A percentile compares a stretch with the other conserved stretches of the same genome.
Conservation (phyloP, 2,113 vertebrate species). For the Sarotherodon lohbergeri region DNA sequence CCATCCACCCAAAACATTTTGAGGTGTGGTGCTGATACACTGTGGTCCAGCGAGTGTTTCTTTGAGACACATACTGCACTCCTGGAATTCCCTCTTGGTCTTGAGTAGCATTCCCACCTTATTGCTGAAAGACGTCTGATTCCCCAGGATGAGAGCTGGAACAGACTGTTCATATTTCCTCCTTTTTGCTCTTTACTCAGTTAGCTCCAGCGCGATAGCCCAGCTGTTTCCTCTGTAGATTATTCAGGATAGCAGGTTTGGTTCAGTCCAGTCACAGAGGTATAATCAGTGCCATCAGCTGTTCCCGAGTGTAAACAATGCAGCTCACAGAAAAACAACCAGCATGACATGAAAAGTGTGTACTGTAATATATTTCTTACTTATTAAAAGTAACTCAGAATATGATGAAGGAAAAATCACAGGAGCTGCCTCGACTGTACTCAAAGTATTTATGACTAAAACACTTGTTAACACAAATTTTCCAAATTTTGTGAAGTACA, state of each 20-base stretch:
- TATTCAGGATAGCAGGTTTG: not conserved
- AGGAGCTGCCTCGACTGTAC: not conserved
- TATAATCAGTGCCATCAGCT: not conserved
- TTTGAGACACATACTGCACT: not conserved
- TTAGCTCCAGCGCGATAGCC: not conserved
- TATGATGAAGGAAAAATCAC: not conserved
- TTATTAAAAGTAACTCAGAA: not conserved
- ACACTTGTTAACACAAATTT: not conserved
- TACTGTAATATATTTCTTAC: rapidly evolving
- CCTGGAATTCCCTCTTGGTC: not conserved
- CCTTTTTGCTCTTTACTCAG: not conserved
- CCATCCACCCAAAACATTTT: not conserved
- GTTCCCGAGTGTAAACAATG: not conserved
- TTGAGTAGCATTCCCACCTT: not conserved
- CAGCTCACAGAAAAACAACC: not conserved
- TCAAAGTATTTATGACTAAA: not conserved
- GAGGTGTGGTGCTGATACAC: not conserved
- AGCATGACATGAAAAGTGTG: not conserved
- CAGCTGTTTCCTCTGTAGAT: not conserved
- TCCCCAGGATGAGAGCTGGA: not conserved
- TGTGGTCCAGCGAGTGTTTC: not conserved
- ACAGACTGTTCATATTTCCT: not conserved
- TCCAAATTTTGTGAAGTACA: too few relatives aligned
- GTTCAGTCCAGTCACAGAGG: not conserved
- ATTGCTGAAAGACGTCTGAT: not conserved